Evolutionary conservation across 1,140 invertebrate genomes (phyloP).

Genomic region (Lepidotrigona ventralis): DNA sequence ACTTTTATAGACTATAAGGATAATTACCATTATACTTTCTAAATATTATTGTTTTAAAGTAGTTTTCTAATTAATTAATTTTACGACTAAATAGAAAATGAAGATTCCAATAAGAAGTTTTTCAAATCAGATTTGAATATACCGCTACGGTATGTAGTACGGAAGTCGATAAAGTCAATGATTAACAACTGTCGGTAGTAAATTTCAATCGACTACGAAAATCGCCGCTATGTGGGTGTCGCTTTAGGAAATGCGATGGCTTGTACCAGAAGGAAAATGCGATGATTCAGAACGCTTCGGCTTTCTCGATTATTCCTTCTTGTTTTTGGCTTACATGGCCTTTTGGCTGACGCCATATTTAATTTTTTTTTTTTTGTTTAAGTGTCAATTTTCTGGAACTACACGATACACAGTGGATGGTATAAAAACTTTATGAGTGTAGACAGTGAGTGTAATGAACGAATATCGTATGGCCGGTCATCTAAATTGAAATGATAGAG

Average conservation of each 20-base stretch:
- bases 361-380: constrained; percentile 22
- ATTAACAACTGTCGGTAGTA: constrained; percentile 20
- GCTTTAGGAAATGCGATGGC: constrained; percentile 22
- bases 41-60: neutral
- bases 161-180: constrained; percentile 2
- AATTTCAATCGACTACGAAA: neutral
- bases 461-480: constrained; percentile 4
- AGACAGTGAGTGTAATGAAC: constrained; percentile 35
- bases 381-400: constrained; percentile 38
- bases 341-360: constrained; percentile 46
- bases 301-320: constrained; percentile 19
- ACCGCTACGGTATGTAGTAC: constrained; percentile 16
- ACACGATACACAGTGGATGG: constrained; percentile 26
- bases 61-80: neutral
- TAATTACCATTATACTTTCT: neutral
- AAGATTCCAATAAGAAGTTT: neutral
- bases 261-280: neutral
- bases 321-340: neutral
- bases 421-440: constrained; percentile 11
- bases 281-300: constrained; percentile 36
- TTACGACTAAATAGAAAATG: neutral
- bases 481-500: constrained; percentile 46
- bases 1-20: neutral
- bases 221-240: constrained; percentile 15
- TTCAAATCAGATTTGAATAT: constrained; percentile 15